Evolutionary conservation across 1,140 invertebrate species (phyloP).

Genomic region (Leptinotarsa defecta): DNA sequence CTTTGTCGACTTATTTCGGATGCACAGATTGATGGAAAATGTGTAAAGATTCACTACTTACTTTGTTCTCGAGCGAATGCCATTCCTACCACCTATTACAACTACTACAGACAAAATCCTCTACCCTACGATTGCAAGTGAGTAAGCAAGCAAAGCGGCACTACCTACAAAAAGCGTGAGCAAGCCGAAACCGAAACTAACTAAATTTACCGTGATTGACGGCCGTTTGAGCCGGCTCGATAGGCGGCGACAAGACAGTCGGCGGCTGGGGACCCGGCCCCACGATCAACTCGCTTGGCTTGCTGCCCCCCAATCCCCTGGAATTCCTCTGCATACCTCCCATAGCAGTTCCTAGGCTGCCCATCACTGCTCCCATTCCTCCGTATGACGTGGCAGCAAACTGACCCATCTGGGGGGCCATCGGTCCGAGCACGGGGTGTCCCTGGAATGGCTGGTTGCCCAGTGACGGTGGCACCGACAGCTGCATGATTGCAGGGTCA

Average conservation of each 20-base stretch:
- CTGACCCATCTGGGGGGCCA: conserved; percentile 60
- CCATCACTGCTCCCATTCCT: conserved; percentile 59
- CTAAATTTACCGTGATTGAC: conserved; percentile 60
- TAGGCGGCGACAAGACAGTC: conserved; percentile 46
- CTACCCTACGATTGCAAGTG: no score
- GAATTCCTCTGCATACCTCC: conserved; percentile 62
- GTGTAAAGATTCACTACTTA: no score
- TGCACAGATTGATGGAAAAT: no score
- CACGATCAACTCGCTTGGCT: conserved; percentile 78
- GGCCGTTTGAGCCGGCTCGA: conserved; percentile 47
- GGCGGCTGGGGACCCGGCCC: conserved; percentile 51
- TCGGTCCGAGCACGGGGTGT: conserved; percentile 62
- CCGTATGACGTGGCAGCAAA: conserved; percentile 46
- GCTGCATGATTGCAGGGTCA: conserved; percentile 95
- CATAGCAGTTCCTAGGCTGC: conserved; percentile 56
- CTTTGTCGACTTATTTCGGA: no score
- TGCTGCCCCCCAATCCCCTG: conserved; percentile 60
- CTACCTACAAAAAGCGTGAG: conserved; percentile 30
- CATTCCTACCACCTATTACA: neutral
- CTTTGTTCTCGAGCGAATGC: no score
- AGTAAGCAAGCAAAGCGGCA: conserved; percentile 18
- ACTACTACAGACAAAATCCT: neutral
- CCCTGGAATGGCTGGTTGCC: conserved; percentile 60
- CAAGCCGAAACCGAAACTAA: conserved; percentile 22
- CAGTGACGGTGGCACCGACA: conserved; percentile 73